A percentile compares a stretch with the other conserved stretches of the same genome.
These are phyloP conservation scores for Polypedilum pembai DNA, from an alignment of 1,140 invertebrate genomes.

Conservation along the genomic window DNA sequence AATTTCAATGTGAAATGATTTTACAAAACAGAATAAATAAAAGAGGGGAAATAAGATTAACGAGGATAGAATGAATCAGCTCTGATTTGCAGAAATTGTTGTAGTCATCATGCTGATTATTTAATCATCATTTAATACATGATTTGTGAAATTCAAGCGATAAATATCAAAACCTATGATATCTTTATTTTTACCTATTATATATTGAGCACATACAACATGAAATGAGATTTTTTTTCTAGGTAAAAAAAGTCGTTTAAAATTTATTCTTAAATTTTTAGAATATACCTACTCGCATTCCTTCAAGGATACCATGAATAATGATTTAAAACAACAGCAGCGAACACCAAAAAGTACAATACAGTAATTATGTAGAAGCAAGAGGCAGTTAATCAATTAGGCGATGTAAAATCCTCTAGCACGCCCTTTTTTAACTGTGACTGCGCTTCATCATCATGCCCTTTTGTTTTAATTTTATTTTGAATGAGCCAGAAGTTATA, in stretches of 20 bases:
- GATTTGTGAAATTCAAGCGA: constrained; percentile 20
- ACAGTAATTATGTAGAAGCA: constrained; percentile 20
- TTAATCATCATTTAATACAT: constrained; percentile 5
- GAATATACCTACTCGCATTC: too few species aligned
- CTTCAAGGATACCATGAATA: too few species aligned
- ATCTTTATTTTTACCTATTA: not conserved
- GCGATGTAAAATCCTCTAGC: not conserved
- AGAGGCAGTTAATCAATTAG: constrained; percentile 26
- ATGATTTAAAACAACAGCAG: too few species aligned
- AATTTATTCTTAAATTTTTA: too few species aligned
- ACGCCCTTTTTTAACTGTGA: constrained; percentile 23
- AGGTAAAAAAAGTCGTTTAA: too few species aligned
- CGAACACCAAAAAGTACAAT: not conserved
- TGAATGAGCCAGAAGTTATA: not conserved
- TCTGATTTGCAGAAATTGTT: not conserved
- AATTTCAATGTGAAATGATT: not conserved
- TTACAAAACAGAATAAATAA: not conserved
- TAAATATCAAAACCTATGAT: not conserved
- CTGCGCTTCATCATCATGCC: not conserved
- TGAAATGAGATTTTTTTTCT: too few species aligned
- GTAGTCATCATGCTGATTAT: constrained; percentile 19
- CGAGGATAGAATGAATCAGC: not conserved
- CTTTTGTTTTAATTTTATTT: constrained; percentile 24
- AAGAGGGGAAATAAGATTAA: not conserved
- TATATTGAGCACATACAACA: too few species aligned